Percentiles rank a stretch among this genome's conserved stretches.
These are phyloP conservation scores for Diabrotica virgifera DNA, from an alignment of 1,140 invertebrate genomes.

Conservation along the genomic window DNA sequence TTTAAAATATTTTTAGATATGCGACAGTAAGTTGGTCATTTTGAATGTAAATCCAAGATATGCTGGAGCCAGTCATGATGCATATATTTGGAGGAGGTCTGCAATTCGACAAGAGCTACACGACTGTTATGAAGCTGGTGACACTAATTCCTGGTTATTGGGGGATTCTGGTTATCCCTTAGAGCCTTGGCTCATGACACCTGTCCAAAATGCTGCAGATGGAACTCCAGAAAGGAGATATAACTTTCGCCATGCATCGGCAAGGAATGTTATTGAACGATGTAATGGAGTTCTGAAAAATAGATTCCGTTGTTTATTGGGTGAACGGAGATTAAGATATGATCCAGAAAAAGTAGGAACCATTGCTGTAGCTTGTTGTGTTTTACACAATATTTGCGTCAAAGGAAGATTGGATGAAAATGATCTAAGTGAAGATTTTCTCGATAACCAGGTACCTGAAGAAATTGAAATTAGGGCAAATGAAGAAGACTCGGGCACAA, in stretches of 20 bases:
- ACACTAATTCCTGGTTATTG: conserved; percentile 16
- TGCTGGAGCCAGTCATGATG: conserved; percentile 40
- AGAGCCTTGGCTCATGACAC: conserved; percentile 31
- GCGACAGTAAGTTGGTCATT: too few relatives aligned
- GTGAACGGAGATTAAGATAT: too few relatives aligned
- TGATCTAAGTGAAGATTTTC: background rate
- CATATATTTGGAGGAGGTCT: conserved; percentile 28
- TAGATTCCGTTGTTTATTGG: too few relatives aligned
- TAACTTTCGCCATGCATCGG: background rate
- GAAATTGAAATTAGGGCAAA: background rate
- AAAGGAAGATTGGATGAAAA: background rate
- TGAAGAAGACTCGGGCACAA: background rate
- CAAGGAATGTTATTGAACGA: background rate
- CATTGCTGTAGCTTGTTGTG: too few relatives aligned
- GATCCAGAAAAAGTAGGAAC: too few relatives aligned
- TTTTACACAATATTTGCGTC: background rate
- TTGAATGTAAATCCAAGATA: conserved; percentile 34
- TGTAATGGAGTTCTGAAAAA: background rate
- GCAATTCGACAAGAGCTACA: conserved; percentile 19
- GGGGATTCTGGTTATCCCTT: conserved; percentile 30
- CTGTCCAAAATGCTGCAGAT: conserved; percentile 1
- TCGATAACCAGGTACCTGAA: background rate
- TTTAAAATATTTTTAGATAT: too few relatives aligned
- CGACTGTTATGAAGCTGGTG: conserved; percentile 7
- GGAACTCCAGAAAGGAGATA: background rate